Conservation (phyloP, 2,888 invertebrate species). For the Andrena praecox region DNA sequence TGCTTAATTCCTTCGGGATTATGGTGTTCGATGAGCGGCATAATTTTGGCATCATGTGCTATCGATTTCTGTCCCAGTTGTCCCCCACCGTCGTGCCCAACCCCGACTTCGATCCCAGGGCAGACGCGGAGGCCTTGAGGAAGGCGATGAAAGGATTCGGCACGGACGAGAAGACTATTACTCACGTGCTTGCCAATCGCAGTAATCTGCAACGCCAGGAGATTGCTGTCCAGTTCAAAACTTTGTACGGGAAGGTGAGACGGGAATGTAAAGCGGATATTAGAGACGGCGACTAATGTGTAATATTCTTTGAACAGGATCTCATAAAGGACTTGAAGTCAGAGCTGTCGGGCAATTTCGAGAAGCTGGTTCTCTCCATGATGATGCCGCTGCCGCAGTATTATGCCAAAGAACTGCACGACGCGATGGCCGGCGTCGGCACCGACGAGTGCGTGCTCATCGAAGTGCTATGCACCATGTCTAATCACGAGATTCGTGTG, state of each 20-base stretch:
- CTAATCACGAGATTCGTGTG: conserved; percentile 86
- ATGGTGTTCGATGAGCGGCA: not conserved
- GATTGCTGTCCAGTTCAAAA: conserved; percentile 87
- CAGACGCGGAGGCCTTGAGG: conserved; percentile 86
- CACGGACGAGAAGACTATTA: conserved; percentile 88
- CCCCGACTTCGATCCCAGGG: conserved; percentile 84
- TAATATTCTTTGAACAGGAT: conserved; percentile 76
- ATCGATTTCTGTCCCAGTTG: conserved; percentile 76
- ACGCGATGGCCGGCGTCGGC: conserved; percentile 87
- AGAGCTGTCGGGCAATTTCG: conserved; percentile 87
- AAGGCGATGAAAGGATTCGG: conserved; percentile 88
- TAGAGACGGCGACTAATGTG: not conserved
- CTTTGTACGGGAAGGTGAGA: conserved; percentile 88
- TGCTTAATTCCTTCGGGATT: not conserved
- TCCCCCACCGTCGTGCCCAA: conserved; percentile 85
- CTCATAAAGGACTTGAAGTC: conserved; percentile 86
- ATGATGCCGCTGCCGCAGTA: conserved; percentile 87
- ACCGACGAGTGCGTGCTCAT: conserved; percentile 87
- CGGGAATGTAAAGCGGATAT: not conserved
- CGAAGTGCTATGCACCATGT: conserved; percentile 87
- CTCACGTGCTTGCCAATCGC: conserved; percentile 87
- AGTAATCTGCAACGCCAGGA: conserved; percentile 87
- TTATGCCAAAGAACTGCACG: conserved; percentile 87
- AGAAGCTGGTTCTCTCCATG: conserved; percentile 86
- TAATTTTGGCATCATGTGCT: not conserved